Evolutionary conservation across 2,113 vertebrate species (phyloP).

Genomic region (Crotalus viridis): DNA sequence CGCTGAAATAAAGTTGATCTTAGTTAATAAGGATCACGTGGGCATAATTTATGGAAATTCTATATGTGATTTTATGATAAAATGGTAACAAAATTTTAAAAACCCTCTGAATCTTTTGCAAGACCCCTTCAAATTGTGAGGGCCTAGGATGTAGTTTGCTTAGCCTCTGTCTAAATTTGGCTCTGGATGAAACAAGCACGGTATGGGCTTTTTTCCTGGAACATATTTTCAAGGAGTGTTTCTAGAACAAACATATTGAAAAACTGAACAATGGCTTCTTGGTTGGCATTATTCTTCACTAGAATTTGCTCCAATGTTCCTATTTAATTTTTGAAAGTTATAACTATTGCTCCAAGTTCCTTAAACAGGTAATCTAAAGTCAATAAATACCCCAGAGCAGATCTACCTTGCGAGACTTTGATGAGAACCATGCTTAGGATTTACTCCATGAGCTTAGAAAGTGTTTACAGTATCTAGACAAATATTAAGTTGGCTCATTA

Average conservation of each 20-base stretch:
- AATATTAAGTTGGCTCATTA: neutral
- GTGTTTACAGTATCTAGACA: neutral
- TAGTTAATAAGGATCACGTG: neutral
- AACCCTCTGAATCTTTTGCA: neutral
- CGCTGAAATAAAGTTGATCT: neutral
- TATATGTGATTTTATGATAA: neutral
- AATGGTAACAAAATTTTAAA: neutral
- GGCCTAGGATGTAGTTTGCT: neutral
- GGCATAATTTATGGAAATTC: neutral
- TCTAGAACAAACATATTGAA: neutral
- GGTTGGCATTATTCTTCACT: neutral
- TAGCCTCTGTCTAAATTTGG: neutral
- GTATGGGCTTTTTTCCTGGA: neutral
- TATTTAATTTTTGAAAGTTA: neutral
- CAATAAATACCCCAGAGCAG: neutral
- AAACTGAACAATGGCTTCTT: neutral
- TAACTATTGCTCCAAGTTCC: neutral
- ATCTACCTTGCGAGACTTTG: neutral
- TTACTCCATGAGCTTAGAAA: neutral
- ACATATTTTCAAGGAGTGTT: neutral
- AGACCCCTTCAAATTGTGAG: neutral
- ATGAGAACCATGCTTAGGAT: neutral
- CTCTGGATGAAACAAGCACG: neutral
- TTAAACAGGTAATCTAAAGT: neutral
- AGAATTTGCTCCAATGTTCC: neutral